These are phyloP conservation scores for Prionace glauca DNA, from an alignment of 2,797 vertebrate species.

Conservation along the genomic window DNA sequence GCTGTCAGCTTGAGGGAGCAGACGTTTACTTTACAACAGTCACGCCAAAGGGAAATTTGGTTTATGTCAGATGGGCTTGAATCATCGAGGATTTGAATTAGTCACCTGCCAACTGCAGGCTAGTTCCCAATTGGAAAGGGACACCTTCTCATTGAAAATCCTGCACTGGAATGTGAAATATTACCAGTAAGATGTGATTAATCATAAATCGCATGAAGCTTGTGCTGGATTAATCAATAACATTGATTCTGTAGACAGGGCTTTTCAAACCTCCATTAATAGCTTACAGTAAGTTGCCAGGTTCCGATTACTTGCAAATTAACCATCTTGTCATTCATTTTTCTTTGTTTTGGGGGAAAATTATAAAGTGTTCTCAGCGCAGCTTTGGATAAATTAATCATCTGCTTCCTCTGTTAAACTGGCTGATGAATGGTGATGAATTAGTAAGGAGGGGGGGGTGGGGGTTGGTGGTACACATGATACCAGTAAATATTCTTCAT, in stretches of 20 bases:
- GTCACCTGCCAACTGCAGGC: background rate
- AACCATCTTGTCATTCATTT: conserved; percentile 21
- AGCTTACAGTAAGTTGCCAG: conserved; percentile 17
- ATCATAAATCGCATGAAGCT: conserved; percentile 22
- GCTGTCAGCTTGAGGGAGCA: background rate
- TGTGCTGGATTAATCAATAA: conserved; percentile 33
- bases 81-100: background rate
- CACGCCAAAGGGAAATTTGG: background rate
- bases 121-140: background rate
- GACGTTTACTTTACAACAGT: no score
- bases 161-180: background rate
- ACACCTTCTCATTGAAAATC: background rate
- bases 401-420: background rate
- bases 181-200: background rate
- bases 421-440: background rate
- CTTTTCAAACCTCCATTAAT: conserved; percentile 27
- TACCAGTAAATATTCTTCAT: background rate
- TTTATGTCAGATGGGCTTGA: background rate
- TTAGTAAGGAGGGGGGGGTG: background rate
- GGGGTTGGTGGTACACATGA: no score
- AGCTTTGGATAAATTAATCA: conserved; percentile 6
- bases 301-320: conserved; percentile 35
- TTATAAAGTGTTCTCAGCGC: background rate
- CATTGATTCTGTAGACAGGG: conserved; percentile 7
- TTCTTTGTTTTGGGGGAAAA: background rate